phyloP scores from a whole-genome alignment of 1,140 invertebrate species.

The Oreohelix idahoensis region DNA sequence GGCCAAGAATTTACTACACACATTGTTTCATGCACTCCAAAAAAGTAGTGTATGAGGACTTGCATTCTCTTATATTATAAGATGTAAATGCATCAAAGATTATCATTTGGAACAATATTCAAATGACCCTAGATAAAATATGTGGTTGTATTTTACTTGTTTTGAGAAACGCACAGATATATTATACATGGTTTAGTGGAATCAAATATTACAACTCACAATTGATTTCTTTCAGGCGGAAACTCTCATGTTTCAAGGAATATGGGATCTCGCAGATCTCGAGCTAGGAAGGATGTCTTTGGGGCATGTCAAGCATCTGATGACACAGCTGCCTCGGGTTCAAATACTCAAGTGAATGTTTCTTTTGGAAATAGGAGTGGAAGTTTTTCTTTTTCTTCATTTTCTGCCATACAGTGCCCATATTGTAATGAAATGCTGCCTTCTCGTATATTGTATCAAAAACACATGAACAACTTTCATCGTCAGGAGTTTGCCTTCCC shows the following conservation, averaged over 20 bases:
- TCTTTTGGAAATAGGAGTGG: no score
- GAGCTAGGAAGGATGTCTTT: not conserved
- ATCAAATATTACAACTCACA: not conserved
- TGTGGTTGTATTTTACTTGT: not conserved
- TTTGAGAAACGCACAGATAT: not conserved
- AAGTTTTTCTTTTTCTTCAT: not conserved
- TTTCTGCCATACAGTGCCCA: not conserved
- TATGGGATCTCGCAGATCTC: not conserved
- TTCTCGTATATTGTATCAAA: constrained; percentile 29
- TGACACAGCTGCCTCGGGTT: not conserved
- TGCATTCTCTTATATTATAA: not conserved
- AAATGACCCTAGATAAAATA: not conserved
- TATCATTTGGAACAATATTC: no score
- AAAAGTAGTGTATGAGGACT: not conserved
- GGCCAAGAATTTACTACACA: constrained; percentile 30
- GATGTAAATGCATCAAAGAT: no score
- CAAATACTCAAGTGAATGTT: not conserved
- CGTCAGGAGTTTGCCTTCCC: constrained; percentile 23
- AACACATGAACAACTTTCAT: constrained; percentile 27
- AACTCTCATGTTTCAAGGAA: not conserved
- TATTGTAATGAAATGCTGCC: constrained; percentile 1
- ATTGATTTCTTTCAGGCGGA: constrained; percentile 15
- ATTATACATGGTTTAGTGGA: not conserved
- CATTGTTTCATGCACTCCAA: constrained; percentile 18
- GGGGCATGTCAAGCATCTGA: not conserved